phyloP scores from a whole-genome alignment of 2,113 vertebrate species.

The Phylloscopus whistleri region DNA sequence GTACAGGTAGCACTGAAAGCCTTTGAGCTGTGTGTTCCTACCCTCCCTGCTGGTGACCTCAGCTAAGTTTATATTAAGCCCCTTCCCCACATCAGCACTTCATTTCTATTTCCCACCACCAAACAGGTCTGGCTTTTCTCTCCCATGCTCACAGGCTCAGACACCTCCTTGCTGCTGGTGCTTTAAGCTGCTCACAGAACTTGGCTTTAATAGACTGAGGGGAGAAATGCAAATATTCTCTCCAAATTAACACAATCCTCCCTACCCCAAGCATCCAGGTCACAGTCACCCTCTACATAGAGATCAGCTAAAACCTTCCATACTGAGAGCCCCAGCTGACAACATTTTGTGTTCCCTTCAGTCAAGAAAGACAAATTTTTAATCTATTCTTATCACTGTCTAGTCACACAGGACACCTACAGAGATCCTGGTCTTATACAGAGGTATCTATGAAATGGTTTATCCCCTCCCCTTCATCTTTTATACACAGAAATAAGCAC shows the following conservation, averaged over 20 bases:
- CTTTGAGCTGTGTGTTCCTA: not conserved
- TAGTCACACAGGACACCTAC: not conserved
- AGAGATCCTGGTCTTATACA: not conserved
- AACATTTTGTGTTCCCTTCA: not conserved
- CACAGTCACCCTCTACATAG: not conserved
- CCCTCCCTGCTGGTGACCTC: not conserved
- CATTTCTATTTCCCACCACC: not conserved
- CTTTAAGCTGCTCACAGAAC: not conserved
- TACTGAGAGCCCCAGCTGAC: not conserved
- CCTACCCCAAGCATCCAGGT: not conserved
- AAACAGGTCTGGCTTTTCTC: slow-evolving; percentile 12
- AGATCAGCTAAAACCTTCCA: not conserved
- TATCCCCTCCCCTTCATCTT: not conserved
- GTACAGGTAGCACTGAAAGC: not conserved
- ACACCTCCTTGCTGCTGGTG: not conserved
- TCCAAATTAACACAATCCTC: not conserved
- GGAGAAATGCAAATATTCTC: not conserved
- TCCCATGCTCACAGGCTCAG: not conserved
- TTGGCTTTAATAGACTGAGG: not conserved
- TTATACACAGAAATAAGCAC: not conserved
- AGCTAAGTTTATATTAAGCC: slow-evolving; percentile 6
- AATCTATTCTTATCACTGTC: not conserved
- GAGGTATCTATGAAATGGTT: not conserved
- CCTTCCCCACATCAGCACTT: slow-evolving; percentile 14
- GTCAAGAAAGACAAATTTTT: not conserved